Conservation (phyloP, 2,113 vertebrate species). For the Anoplopoma fimbria region DNA sequence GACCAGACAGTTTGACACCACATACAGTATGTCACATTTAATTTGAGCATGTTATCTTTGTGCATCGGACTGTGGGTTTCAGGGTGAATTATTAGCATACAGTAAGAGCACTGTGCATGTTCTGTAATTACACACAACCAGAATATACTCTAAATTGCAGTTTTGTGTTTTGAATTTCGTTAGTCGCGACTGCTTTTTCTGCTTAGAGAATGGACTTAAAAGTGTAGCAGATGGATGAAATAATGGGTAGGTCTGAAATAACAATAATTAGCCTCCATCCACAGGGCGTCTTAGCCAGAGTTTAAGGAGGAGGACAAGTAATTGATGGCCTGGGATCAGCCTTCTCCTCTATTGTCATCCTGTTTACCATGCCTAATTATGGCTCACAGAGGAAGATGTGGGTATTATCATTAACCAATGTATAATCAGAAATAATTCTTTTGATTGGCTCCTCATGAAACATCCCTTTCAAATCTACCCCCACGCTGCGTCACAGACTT, state of each 20-base stretch:
- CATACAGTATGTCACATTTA: constrained; percentile 48
- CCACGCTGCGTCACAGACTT: not conserved
- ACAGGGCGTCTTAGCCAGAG: constrained; percentile 69
- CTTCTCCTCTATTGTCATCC: constrained; percentile 75
- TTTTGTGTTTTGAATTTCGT: constrained; percentile 44
- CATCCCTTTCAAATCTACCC: constrained; percentile 33
- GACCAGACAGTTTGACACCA: constrained; percentile 54
- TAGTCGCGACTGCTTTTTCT: constrained; percentile 16
- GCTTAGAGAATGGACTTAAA: constrained; percentile 53
- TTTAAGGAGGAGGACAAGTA: constrained; percentile 79
- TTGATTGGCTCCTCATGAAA: constrained; percentile 69
- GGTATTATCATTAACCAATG: constrained; percentile 81
- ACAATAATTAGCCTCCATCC: constrained; percentile 82
- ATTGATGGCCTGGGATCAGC: constrained; percentile 81
- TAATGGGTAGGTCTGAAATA: constrained; percentile 79
- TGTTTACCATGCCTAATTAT: constrained; percentile 82
- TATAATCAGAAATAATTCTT: constrained; percentile 83
- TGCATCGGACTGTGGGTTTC: constrained; percentile 22
- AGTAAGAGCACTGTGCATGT: constrained; percentile 40
- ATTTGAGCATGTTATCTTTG: constrained; percentile 52
- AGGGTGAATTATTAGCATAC: constrained; percentile 45
- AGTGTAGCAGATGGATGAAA: constrained; percentile 75
- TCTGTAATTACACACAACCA: constrained; percentile 58
- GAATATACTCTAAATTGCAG: constrained; percentile 51
- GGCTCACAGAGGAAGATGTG: constrained; percentile 73